Conservation (phyloP, 1,140 invertebrate genomes). For the Bombus terrestris region DNA sequence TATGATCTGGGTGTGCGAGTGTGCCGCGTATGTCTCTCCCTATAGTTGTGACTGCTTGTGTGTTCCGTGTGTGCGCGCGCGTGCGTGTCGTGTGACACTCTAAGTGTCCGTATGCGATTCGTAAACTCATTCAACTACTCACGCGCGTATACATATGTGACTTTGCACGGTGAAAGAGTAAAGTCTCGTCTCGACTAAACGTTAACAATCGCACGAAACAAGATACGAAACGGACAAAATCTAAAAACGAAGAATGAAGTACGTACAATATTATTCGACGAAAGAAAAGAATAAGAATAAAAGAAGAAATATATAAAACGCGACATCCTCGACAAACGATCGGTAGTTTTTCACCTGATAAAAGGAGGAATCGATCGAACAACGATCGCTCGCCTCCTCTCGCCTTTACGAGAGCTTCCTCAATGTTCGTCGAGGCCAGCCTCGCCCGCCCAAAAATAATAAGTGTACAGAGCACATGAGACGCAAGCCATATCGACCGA, state of each 20-base stretch:
- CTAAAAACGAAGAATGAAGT: conserved; percentile 63
- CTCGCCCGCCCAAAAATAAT: conserved; percentile 27
- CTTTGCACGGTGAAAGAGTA: neutral
- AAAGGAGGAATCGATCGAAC: conserved; percentile 9
- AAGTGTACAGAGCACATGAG: conserved; percentile 32
- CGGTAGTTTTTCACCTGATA: neutral
- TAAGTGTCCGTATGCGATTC: conserved; percentile 10
- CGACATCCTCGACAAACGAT: conserved; percentile 49
- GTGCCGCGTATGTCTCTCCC: neutral
- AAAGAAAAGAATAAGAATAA: conserved; percentile 65
- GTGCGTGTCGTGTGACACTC: neutral
- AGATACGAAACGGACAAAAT: neutral
- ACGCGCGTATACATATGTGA: neutral
- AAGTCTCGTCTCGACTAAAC: conserved; percentile 53
- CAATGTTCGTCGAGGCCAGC: neutral
- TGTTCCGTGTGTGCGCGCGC: neutral
- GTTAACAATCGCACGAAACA: conserved; percentile 76
- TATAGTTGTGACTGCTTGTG: neutral
- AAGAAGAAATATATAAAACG: conserved; percentile 63
- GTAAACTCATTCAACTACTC: neutral
- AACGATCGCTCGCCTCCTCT: neutral
- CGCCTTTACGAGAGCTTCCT: neutral
- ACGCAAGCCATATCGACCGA: conserved; percentile 32
- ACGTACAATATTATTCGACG: conserved; percentile 1
- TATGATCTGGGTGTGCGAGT: neutral